Conservation (phyloP, 2,888 invertebrate genomes). For the Epiblema foenella region DNA sequence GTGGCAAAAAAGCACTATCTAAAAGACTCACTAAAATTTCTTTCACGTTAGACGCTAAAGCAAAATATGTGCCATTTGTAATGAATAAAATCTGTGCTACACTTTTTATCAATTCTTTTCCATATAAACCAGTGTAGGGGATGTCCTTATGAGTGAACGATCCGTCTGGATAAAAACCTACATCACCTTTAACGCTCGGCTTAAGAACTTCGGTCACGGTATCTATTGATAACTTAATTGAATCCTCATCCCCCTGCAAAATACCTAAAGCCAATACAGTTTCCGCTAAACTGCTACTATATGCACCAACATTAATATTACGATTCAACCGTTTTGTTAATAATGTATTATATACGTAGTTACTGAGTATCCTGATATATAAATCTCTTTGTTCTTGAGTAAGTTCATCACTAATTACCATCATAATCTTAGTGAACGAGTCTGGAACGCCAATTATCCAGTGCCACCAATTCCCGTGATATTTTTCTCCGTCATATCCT, state of each 20-base stretch:
- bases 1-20: slow-evolving; percentile 10
- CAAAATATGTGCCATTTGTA: background rate
- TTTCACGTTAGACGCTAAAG: background rate
- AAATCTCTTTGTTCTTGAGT: slow-evolving; percentile 14
- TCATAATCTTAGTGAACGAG: slow-evolving; percentile 7
- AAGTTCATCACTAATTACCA: slow-evolving; percentile 5
- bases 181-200: background rate
- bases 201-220: background rate
- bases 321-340: background rate
- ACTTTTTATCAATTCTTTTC: slow-evolving; percentile 1
- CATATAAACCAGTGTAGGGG: slow-evolving; percentile 17
- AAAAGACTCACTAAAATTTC: background rate
- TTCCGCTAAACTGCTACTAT: slow-evolving; percentile 7
- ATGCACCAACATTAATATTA: slow-evolving; percentile 11
- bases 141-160: slow-evolving; percentile 10
- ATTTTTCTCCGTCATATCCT: slow-evolving; percentile 10
- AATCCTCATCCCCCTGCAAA: background rate
- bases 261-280: slow-evolving; percentile 21
- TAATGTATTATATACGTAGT: slow-evolving; percentile 3
- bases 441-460: slow-evolving; percentile 23
- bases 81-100: slow-evolving; percentile 13
- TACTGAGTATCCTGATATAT: background rate
- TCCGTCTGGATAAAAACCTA: slow-evolving; percentile 13
- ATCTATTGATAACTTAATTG: background rate
- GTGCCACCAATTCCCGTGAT: slow-evolving; percentile 20